Conservation (phyloP, 2,113 vertebrate genomes). For the Oreochromis tanganicae region DNA sequence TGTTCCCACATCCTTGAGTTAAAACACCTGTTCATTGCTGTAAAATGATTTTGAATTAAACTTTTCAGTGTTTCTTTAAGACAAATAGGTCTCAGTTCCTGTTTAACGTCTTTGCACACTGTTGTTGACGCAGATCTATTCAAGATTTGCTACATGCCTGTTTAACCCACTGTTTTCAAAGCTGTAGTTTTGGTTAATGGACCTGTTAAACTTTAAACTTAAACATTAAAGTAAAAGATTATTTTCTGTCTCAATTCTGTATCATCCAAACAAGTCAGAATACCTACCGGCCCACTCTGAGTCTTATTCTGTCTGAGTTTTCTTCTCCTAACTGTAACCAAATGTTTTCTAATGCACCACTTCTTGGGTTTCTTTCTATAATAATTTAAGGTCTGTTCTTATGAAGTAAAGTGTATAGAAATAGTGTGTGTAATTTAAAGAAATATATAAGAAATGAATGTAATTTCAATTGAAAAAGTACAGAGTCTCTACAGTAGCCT, state of each 20-base stretch:
- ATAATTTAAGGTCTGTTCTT: neutral
- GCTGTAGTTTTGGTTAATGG: neutral
- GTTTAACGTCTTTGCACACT: neutral
- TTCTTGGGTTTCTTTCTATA: neutral
- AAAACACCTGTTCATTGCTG: neutral
- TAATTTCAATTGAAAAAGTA: neutral
- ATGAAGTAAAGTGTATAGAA: neutral
- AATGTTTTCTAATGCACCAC: neutral
- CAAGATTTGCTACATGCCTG: neutral
- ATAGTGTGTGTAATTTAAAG: neutral
- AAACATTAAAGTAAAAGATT: neutral
- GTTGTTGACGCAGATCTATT: neutral
- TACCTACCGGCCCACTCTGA: neutral
- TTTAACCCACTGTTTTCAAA: neutral
- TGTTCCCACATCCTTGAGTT: neutral
- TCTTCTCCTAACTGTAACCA: neutral
- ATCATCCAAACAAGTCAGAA: neutral
- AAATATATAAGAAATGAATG: neutral
- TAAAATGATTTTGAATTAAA: neutral
- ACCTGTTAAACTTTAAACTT: neutral
- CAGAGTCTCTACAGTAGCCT: neutral
- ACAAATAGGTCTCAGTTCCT: neutral
- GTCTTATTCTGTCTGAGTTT: neutral
- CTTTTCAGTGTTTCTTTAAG: neutral
- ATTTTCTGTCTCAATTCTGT: neutral